Base-by-base conservation (phyloP, 2,113 vertebrate genomes). In the Coracopsis vasa region DNA sequence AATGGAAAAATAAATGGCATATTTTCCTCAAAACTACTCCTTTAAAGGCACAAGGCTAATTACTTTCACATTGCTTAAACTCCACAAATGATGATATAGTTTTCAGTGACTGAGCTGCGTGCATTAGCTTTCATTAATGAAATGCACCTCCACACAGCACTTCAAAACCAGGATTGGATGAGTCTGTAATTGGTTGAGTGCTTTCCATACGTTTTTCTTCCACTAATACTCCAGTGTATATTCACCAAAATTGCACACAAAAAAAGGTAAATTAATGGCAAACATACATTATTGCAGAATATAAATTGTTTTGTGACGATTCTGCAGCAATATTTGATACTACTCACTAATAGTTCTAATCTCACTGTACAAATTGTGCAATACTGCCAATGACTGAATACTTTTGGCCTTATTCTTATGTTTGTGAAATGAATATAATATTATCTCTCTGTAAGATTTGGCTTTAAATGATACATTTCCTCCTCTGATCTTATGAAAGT, bases 321-420 rank as follows among this genome's bases (percentile, higher is more conserved):
- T 82, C 39, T 79, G 44, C 28, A 71, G 25, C 13, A 85, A 23
- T 42, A 64, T 71, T 90, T 53, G 56, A 45, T 58, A 51, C 14
- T 61, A 29, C 69, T 88, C 29, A 51, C 44, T 65, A 44, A 33
- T 20, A 61, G 13, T 19, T 60, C 18, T 37, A 66, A 48, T 58
- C 9, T 91, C 31, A 78, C 19, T 58, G 31, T 41, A 73, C 14
- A 88, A 37, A 39, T 18, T 28, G 37, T n/a, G 23, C 16, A 80
- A 33, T 27, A 39, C 15, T 11, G 4, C 21, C 72, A 58, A 48
- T 28, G 18, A 35, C 29, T 60, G 79, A 65, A 51, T 53, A 41
- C 0, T 0, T 23, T 18, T 5, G 2, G 16, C 7, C 44, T 88
- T 73, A 82, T 47, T 51, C 21, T 39, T 56, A n/a, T 8, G 16